Base-by-base conservation (phyloP, 2,113 vertebrate species). In the Girardinichthys multiradiatus region DNA sequence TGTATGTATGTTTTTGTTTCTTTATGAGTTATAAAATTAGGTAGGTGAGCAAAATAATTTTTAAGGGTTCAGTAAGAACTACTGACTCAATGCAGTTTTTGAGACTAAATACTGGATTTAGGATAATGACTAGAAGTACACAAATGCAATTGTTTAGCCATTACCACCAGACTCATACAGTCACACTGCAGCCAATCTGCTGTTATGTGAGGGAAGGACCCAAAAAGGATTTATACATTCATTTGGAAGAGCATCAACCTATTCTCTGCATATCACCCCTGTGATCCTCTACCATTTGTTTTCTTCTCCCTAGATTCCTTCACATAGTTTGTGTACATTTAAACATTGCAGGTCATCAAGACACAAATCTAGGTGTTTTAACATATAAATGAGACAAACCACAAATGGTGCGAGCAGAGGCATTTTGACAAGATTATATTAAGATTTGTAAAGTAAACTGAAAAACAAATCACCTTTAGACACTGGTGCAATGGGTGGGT, bases 101-200 rank as follows among this genome's bases (percentile, higher is more conserved):
- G 74, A 77, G 83, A 81, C 74, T 84, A 88, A 90, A 91, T 91
- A 90, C 72, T 70, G 76, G 73, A 75, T 86, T 91, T 87, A 87
- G 70, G 83, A 80, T 84, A 85, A 91, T 84, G 70, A 90, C 73
- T 30, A 74, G 30, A 69, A 60, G 59, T 64, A 77, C 58, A 73
- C 58, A 81, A 33, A 66, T 48, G 15, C 19, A 51, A 37, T 28
- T 12, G 5, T 31, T 72, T 62, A 62, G 4, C 37, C 68, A 54
- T 26, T 24, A 51, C 42, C 0, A 12, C 64, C 19, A 51, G 26
- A 68, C 58, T 57, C 31, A 64, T 28, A 60, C 45, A 48, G 8
- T 24, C 6, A 57, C 4, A 61, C 26, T 60, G 21, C 33, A 39
- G 31, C 66, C 74, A 4, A 48, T 61, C 30, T 67, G 42, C 57